Base-by-base conservation (phyloP, 64 coral and sea anemone genomes). In the Stichodactyla helianthus region DNA sequence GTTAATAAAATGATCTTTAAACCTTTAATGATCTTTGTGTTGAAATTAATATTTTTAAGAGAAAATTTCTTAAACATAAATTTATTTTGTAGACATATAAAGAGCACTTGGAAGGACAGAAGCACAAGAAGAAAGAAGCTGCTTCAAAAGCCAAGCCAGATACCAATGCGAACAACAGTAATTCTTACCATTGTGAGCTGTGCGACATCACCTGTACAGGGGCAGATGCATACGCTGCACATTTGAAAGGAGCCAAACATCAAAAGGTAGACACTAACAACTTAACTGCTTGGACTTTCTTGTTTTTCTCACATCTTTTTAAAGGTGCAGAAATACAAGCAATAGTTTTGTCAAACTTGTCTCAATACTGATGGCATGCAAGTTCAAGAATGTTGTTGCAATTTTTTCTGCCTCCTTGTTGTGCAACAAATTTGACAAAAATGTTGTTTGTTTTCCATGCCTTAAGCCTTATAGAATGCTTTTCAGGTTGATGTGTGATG, bases 181-280 rank as follows among this genome's bases (percentile, higher is more conserved):
- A 99, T 89, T 93, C 87, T 77, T 99, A 99, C 74, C 85, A 86
- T 6, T 99, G 97, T 81, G 90, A 92, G 53, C 79, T 99, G 58
- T 99, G 97, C 83, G 93, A 99, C 79, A 88, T 99, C 14, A 99
- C 93, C 1, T 99, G 97, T 14, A 99, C 97, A 28, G 97, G 97
- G 15, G 91, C 88, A 0, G 97, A 99, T 91, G 97, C 97, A 4
- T 99, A 88, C 74, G 93, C 93, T 71, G 97, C 97, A 20, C 97
- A 99, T 95, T 88, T 99, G 9, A 99, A 99, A 85, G 97, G 97
- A 31, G 84, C 97, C 31, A 99, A 99, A 71, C 97, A 99, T 90
- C 93, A 95, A 77, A 99, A 99, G 93, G 97, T 99, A 83, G 5
- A 44, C 35, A 44, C 35, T 44, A 44, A 44, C 35, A 44, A 44